Conservation (phyloP, 2,888 invertebrate genomes). For the Xestoiulus laeticollis region DNA sequence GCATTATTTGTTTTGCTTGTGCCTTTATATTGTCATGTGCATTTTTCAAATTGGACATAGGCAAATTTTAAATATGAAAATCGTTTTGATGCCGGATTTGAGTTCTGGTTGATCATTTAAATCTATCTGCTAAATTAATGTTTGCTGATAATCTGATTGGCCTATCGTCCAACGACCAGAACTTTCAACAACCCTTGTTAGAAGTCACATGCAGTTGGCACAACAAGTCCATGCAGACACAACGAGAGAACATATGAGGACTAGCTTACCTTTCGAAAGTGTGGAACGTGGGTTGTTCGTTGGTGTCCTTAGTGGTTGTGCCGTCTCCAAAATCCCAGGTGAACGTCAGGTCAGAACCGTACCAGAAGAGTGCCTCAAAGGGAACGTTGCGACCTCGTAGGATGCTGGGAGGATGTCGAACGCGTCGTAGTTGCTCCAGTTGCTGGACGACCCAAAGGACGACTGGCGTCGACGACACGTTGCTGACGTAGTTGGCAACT, state of each 20-base stretch:
- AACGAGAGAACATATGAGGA: neutral
- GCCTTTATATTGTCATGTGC: too few relatives aligned
- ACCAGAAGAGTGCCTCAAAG: conserved; percentile 60
- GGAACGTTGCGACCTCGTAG: conserved; percentile 59
- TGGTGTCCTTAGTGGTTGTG: conserved; percentile 50
- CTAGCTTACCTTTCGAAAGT: neutral
- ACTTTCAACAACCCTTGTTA: neutral
- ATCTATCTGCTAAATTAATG: too few relatives aligned
- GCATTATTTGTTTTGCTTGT: too few relatives aligned
- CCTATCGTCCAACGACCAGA: neutral
- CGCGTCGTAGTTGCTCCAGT: conserved; percentile 54
- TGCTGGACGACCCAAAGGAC: conserved; percentile 59
- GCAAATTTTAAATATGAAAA: too few relatives aligned
- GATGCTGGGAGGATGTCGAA: conserved; percentile 57
- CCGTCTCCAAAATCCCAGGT: conserved; percentile 64
- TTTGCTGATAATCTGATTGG: too few relatives aligned
- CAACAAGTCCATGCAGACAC: neutral
- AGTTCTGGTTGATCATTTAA: too few relatives aligned
- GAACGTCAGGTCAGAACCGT: conserved; percentile 61
- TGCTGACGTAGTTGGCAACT: conserved; percentile 61
- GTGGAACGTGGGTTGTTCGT: neutral
- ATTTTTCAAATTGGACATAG: too few relatives aligned
- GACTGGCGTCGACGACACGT: conserved; percentile 59
- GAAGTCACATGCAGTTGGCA: neutral
- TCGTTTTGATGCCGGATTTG: too few relatives aligned